A percentile compares a stretch with the other conserved stretches of the same genome.
These are phyloP conservation scores for Pongo abelii DNA, from an alignment of 2,113 vertebrate species.

Conservation along the genomic window DNA sequence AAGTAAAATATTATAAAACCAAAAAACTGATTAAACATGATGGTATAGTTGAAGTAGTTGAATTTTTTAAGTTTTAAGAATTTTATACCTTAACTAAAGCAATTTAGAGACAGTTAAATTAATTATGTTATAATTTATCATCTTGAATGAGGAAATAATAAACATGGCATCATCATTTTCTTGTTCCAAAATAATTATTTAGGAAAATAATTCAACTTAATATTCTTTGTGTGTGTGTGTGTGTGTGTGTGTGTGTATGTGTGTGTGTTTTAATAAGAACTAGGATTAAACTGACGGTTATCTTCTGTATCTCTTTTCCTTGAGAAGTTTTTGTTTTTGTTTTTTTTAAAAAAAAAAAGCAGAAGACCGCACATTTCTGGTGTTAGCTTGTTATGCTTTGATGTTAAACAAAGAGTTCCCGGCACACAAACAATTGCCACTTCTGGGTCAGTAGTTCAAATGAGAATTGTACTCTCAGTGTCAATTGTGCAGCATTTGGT, in stretches of 20 bases:
- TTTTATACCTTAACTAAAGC: not conserved
- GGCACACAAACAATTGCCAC: not conserved
- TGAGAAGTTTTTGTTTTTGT: not conserved
- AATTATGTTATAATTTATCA: not conserved
- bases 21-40: not conserved
- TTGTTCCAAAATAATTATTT: not conserved
- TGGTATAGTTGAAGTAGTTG: not conserved
- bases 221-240: not conserved
- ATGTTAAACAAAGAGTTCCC: not conserved
- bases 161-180: not conserved
- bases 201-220: not conserved
- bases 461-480: not conserved
- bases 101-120: not conserved
- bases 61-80: not conserved
- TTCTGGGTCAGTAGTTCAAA: not conserved
- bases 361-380: not conserved
- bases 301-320: not conserved
- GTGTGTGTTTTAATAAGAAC: not conserved
- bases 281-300: not conserved
- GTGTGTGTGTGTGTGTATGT: not conserved
- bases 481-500: not conserved
- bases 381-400: not conserved
- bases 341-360: not conserved
- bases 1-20: conserved; percentile 31
- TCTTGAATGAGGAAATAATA: not conserved